Evolutionary conservation across 1,140 invertebrate species (phyloP).

Genomic region (Drosophila ogumai): DNA sequence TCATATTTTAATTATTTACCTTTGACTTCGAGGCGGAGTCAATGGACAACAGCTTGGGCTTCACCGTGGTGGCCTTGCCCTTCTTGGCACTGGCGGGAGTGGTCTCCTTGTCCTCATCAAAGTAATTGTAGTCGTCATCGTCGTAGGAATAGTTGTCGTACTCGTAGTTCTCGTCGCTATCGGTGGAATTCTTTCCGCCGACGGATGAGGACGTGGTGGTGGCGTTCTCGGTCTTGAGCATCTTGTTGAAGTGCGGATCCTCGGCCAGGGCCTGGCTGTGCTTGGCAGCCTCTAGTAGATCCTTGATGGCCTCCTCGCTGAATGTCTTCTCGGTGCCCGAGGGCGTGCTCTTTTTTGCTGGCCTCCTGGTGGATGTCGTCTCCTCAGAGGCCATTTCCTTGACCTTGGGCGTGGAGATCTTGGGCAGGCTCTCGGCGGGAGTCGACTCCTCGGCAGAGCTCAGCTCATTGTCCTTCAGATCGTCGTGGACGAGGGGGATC

Average conservation of each 20-base stretch:
- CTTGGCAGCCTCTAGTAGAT: slow-evolving; percentile 76
- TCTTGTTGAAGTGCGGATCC: slow-evolving; percentile 80
- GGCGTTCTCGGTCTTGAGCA: slow-evolving; percentile 59
- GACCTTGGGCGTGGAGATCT: slow-evolving; percentile 72
- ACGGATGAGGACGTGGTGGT: slow-evolving; percentile 10
- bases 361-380: slow-evolving; percentile 27
- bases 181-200: slow-evolving; percentile 47
- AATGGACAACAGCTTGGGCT: slow-evolving; percentile 67
- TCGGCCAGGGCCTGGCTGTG: slow-evolving; percentile 71
- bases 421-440: slow-evolving; percentile 29
- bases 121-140: slow-evolving; percentile 47
- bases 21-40: slow-evolving; percentile 54
- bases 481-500: slow-evolving; percentile 42
- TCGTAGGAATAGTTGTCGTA: slow-evolving; percentile 57
- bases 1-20: slow-evolving; percentile 17
- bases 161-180: slow-evolving; percentile 59
- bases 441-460: slow-evolving; percentile 52
- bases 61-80: slow-evolving; percentile 30
- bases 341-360: slow-evolving; percentile 26
- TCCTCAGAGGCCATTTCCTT: slow-evolving; percentile 37
- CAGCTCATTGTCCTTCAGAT: slow-evolving; percentile 59
- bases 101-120: slow-evolving; percentile 55
- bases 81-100: slow-evolving; percentile 54
- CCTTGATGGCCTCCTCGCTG: slow-evolving; percentile 65
- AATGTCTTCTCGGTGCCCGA: slow-evolving; percentile 14